Percentiles rank a stretch among this genome's conserved stretches.
These are phyloP conservation scores for Ciconia stormi DNA, from an alignment of 2,113 vertebrate species.

Conservation along the genomic window DNA sequence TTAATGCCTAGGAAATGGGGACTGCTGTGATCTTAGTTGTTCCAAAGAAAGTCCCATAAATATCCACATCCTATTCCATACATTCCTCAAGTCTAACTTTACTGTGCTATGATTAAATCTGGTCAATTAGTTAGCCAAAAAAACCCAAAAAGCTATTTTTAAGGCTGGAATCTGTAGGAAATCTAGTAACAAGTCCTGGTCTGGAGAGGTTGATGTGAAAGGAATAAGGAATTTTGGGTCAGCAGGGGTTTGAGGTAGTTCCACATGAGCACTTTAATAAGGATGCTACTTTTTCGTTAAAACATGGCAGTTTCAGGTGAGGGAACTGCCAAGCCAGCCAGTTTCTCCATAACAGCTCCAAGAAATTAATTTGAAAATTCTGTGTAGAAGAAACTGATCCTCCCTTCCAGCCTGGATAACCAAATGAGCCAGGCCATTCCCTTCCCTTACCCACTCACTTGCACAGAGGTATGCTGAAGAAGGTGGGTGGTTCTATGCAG, in stretches of 20 bases:
- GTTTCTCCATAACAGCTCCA: background rate
- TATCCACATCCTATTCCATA: background rate
- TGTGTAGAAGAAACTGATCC: background rate
- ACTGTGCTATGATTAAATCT: background rate
- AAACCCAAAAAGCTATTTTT: background rate
- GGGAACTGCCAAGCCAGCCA: background rate
- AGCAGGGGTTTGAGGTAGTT: background rate
- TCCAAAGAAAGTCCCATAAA: background rate
- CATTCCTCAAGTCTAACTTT: background rate
- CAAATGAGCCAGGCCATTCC: background rate
- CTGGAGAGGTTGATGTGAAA: background rate
- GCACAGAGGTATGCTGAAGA: no score
- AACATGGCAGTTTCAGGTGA: background rate
- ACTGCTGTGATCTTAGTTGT: background rate
- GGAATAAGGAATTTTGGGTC: background rate
- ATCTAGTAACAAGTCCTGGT: background rate
- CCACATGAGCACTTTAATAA: background rate
- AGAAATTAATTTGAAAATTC: background rate
- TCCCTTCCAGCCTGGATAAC: background rate
- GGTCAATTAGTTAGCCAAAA: background rate
- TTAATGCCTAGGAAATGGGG: background rate
- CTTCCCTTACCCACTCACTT: background rate
- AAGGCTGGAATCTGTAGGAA: background rate
- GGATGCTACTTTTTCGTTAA: background rate
- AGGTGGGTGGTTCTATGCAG: background rate